phyloP scores from a whole-genome alignment of 2,113 vertebrate genomes.

The Pithys albifrons region DNA sequence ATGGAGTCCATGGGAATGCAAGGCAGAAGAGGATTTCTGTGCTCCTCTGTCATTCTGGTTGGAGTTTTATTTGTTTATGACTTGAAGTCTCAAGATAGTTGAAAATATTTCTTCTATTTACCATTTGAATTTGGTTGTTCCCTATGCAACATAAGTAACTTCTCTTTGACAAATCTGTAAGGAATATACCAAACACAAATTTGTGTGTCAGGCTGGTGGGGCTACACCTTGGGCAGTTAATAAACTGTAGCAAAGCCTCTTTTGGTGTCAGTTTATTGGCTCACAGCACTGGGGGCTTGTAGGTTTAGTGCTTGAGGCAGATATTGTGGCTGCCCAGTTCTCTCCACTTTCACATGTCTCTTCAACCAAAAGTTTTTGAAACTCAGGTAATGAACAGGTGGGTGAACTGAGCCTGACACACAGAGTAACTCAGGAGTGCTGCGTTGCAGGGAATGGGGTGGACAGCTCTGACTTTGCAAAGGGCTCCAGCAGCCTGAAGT shows the following conservation, averaged over 20 bases:
- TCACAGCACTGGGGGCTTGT: rapidly evolving
- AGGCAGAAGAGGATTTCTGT: neutral
- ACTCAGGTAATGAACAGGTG: neutral
- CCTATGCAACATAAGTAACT: neutral
- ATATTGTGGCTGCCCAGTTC: neutral
- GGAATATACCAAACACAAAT: neutral
- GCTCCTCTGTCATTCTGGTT: neutral
- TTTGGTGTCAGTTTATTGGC: neutral
- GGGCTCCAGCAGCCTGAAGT: neutral
- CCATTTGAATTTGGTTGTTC: neutral
- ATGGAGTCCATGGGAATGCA: neutral
- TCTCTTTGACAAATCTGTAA: neutral
- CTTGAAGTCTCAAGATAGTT: neutral
- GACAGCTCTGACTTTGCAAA: neutral
- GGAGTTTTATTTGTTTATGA: neutral
- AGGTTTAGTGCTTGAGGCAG: neutral
- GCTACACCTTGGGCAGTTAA: neutral
- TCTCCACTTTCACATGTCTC: neutral
- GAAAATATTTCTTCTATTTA: neutral
- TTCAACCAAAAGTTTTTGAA: neutral
- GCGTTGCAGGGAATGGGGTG: neutral
- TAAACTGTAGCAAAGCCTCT: neutral
- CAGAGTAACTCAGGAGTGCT: neutral
- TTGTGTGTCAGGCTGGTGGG: neutral
- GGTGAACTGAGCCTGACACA: neutral